phyloP scores from a whole-genome alignment of 2,888 invertebrate genomes.

The Ametastegia equiseti region DNA sequence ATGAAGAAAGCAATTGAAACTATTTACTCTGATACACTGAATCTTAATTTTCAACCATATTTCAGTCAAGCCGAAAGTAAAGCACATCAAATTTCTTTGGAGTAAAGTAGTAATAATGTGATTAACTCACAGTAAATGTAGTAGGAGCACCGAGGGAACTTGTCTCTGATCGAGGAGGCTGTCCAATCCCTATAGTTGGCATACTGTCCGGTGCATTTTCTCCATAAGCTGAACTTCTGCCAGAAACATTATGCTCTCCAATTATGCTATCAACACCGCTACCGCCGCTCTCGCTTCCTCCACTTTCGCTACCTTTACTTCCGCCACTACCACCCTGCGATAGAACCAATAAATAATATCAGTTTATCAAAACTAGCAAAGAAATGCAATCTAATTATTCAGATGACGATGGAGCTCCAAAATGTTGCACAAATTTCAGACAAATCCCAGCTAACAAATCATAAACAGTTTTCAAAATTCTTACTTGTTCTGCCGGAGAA shows the following conservation, averaged over 20 bases:
- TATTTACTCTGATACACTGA: too few species aligned
- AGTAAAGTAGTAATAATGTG: not conserved
- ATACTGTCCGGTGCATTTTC: conserved; percentile 81
- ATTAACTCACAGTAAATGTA: conserved; percentile 72
- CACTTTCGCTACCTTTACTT: conserved; percentile 76
- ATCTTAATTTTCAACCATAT: not conserved
- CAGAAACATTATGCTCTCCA: conserved; percentile 91
- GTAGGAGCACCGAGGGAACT: conserved; percentile 78
- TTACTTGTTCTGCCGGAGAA: conserved; percentile 87
- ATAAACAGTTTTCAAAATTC: conserved; percentile 28
- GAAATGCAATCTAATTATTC: not conserved
- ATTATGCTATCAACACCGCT: conserved; percentile 95
- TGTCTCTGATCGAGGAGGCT: conserved; percentile 79
- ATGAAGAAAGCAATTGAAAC: too few species aligned
- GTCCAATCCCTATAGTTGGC: conserved; percentile 68
- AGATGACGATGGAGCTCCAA: not conserved
- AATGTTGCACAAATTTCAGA: not conserved
- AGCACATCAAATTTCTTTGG: not conserved
- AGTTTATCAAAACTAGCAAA: not conserved
- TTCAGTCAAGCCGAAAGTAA: not conserved
- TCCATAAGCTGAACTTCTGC: conserved; percentile 94
- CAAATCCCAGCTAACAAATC: not conserved
- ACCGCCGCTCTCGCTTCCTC: conserved; percentile 93
- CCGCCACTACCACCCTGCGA: conserved; percentile 76
- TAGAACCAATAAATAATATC: conserved; percentile 3